A percentile compares a stretch with the other conserved stretches of the same genome.
These are phyloP conservation scores for Pectinophora gossypiella DNA, from an alignment of 1,140 invertebrate species.

Conservation along the genomic window DNA sequence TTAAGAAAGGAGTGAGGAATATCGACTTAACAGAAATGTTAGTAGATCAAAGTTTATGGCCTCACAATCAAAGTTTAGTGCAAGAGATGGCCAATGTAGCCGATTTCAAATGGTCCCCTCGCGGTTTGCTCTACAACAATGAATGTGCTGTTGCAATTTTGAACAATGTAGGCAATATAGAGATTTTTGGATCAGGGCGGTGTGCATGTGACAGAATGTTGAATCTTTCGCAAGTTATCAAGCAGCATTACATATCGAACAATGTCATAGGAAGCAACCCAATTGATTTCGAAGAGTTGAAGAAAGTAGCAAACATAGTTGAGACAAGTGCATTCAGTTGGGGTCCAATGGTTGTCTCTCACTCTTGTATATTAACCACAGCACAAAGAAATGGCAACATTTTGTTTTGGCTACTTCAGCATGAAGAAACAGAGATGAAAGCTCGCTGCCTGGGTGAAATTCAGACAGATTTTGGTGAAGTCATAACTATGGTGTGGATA, in stretches of 20 bases:
- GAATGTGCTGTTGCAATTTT: slow-evolving; percentile 38
- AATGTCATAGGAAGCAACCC: slow-evolving; percentile 18
- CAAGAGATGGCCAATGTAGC: slow-evolving; percentile 34
- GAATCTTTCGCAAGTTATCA: slow-evolving; percentile 34
- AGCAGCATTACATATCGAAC: slow-evolving; percentile 18
- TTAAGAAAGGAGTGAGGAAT: slow-evolving; percentile 31
- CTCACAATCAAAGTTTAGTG: slow-evolving; percentile 36
- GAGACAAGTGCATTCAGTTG: slow-evolving; percentile 42
- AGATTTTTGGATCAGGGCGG: slow-evolving; percentile 29
- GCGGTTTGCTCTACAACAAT: slow-evolving; percentile 28
- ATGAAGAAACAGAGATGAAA: slow-evolving; percentile 12
- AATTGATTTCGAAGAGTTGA: slow-evolving; percentile 25
- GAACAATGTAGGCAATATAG: slow-evolving; percentile 51
- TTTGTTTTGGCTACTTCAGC: slow-evolving; percentile 39
- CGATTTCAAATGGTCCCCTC: slow-evolving; percentile 39
- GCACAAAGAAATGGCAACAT: slow-evolving; percentile 49
- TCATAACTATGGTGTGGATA: slow-evolving; percentile 39
- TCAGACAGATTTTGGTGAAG: slow-evolving; percentile 23
- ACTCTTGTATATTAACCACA: slow-evolving; percentile 43
- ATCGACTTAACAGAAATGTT: slow-evolving; percentile 46
- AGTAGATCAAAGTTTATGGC: slow-evolving; percentile 46
- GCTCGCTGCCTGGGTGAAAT: slow-evolving; percentile 21
- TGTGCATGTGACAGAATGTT: slow-evolving; percentile 28
- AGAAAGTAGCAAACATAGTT: slow-evolving; percentile 30
- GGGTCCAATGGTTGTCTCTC: slow-evolving; percentile 27